A percentile compares a stretch with the other conserved stretches of the same genome.
Conservation (phyloP, 1,140 invertebrate genomes). For the Halesus radiatus region DNA sequence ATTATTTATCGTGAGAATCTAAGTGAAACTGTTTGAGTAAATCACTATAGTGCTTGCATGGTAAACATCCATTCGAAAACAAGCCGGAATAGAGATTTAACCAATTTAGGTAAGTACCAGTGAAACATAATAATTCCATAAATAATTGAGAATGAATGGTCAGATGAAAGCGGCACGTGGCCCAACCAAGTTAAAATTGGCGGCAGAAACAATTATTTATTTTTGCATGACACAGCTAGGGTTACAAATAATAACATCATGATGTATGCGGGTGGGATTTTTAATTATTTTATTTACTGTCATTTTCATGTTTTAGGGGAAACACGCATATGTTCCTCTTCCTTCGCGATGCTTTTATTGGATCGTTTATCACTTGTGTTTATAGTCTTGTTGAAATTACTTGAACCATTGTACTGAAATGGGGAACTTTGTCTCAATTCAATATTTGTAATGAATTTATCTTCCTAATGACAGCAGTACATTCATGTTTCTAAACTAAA, state of each 20-base stretch:
- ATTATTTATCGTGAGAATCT: no score
- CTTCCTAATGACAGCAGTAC: no score
- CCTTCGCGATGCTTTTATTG: neutral
- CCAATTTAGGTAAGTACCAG: neutral
- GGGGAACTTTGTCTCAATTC: neutral
- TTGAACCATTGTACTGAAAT: neutral
- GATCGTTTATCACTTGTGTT: neutral
- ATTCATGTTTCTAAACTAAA: no score
- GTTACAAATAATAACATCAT: neutral
- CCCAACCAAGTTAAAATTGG: neutral
- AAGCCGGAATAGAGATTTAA: neutral
- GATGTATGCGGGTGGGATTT: constrained; percentile 24
- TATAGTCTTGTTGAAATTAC: neutral
- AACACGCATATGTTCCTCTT: neutral
- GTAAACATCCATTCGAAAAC: neutral
- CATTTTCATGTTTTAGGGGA: constrained; percentile 1
- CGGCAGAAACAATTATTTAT: constrained; percentile 24
- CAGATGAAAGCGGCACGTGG: constrained; percentile 23
- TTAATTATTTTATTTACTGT: constrained; percentile 36
- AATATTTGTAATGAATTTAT: neutral
- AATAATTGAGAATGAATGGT: constrained; percentile 23
- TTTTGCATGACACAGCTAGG: constrained; percentile 26
- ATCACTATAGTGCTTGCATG: no score
- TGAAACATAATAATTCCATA: neutral
- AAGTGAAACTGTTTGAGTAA: no score